phyloP scores from a whole-genome alignment of 2,797 vertebrate species.

The Gambelia wislizenii region DNA sequence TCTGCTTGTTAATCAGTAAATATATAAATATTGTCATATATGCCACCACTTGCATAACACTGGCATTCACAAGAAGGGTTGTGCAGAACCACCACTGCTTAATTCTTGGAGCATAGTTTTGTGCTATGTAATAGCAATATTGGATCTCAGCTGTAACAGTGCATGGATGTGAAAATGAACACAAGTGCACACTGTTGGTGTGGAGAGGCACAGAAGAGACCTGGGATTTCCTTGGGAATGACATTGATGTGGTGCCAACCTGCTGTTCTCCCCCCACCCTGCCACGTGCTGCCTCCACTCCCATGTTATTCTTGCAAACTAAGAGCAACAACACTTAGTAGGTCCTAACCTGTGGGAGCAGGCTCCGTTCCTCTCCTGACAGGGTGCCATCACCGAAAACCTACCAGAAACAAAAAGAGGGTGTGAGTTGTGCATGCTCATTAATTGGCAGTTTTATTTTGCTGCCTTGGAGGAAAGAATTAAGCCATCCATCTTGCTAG shows the following conservation, averaged over 20 bases:
- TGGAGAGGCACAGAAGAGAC: not conserved
- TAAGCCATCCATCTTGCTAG: not conserved
- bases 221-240: not conserved
- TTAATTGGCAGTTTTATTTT: no score
- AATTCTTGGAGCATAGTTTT: no score
- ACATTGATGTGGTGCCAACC: not conserved
- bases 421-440: not conserved
- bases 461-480: not conserved
- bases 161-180: no score
- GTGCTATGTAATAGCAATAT: no score
- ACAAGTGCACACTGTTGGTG: no score
- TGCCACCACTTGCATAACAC: no score
- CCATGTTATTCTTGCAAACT: not conserved
- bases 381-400: not conserved
- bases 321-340: not conserved
- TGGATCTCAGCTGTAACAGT: no score
- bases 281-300: no score
- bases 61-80: no score
- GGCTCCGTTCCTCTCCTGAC: not conserved
- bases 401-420: not conserved
- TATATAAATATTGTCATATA: no score
- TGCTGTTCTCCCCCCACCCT: not conserved
- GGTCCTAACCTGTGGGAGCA: not conserved
- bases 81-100: no score
- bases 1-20: no score